Conservation (phyloP, 2,113 vertebrate species). For the Coreoperca whiteheadi region DNA sequence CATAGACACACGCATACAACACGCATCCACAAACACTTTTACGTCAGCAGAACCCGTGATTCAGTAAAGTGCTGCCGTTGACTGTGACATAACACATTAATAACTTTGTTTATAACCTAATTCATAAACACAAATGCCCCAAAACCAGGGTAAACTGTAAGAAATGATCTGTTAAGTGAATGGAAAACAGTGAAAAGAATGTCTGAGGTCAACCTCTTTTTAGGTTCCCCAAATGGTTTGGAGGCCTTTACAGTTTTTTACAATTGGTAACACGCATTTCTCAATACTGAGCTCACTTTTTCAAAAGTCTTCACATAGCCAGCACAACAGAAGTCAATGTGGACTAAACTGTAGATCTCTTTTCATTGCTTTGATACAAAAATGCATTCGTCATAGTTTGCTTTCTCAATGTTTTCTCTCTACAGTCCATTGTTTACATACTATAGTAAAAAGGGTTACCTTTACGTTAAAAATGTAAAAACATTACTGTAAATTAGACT, state of each 20-base stretch:
- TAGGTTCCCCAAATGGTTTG: neutral
- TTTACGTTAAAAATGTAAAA: too few relatives aligned
- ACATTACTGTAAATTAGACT: too few relatives aligned
- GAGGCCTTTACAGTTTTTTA: neutral
- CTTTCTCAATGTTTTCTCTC: too few relatives aligned
- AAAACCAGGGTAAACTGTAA: constrained; percentile 2
- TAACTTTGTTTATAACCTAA: constrained; percentile 21
- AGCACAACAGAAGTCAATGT: too few relatives aligned
- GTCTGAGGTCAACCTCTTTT: neutral
- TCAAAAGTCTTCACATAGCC: too few relatives aligned
- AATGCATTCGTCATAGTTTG: too few relatives aligned
- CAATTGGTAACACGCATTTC: too few relatives aligned
- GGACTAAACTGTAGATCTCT: too few relatives aligned
- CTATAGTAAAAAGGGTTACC: too few relatives aligned
- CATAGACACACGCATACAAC: constrained; percentile 1
- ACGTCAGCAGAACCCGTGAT: constrained; percentile 34
- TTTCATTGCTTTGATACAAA: too few relatives aligned
- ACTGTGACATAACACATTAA: constrained; percentile 21
- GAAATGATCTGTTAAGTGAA: neutral
- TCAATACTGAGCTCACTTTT: too few relatives aligned
- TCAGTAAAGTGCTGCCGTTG: constrained; percentile 2
- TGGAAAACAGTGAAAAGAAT: neutral
- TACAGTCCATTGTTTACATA: too few relatives aligned
- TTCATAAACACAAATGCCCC: neutral
- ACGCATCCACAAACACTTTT: constrained; percentile 5